These are phyloP conservation scores for Drymonia ruficornis DNA, from an alignment of 2,888 invertebrate species.

Conservation along the genomic window DNA sequence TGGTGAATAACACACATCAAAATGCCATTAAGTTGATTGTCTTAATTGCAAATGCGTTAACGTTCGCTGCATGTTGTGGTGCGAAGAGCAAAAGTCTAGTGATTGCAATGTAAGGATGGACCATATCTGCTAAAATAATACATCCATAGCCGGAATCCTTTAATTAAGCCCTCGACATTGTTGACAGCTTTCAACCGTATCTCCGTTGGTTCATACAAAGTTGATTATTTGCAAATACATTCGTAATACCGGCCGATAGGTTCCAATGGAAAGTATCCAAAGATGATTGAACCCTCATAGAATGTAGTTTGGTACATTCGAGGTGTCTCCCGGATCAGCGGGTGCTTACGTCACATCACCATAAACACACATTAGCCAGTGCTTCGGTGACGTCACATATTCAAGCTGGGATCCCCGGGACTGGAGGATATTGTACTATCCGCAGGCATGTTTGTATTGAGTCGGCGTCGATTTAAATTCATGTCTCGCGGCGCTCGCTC, in stretches of 20 bases:
- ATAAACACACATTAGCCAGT: conserved; percentile 30
- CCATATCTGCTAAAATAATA: no score
- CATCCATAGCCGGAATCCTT: conserved; percentile 40
- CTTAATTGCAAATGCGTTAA: no score
- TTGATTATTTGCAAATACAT: no score
- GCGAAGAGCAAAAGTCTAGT: no score
- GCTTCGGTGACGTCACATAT: conserved; percentile 40
- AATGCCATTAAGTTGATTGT: no score
- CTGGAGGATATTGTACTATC: conserved; percentile 53
- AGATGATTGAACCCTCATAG: neutral
- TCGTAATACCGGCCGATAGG: no score
- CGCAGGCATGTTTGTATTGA: conserved; percentile 49
- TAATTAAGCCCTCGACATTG: conserved; percentile 26
- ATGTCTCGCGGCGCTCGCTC: conserved; percentile 45
- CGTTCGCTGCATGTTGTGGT: no score
- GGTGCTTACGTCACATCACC: conserved; percentile 19
- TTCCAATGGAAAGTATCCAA: neutral
- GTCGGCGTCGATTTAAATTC: conserved; percentile 55
- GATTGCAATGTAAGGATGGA: no score
- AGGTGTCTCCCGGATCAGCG: neutral
- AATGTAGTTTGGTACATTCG: neutral
- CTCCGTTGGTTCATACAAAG: neutral
- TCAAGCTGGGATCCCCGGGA: conserved; percentile 44
- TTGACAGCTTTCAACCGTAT: neutral
- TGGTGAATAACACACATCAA: no score